Conservation (phyloP, 2,113 vertebrate genomes). For the Acrocephalus arundinaceus region DNA sequence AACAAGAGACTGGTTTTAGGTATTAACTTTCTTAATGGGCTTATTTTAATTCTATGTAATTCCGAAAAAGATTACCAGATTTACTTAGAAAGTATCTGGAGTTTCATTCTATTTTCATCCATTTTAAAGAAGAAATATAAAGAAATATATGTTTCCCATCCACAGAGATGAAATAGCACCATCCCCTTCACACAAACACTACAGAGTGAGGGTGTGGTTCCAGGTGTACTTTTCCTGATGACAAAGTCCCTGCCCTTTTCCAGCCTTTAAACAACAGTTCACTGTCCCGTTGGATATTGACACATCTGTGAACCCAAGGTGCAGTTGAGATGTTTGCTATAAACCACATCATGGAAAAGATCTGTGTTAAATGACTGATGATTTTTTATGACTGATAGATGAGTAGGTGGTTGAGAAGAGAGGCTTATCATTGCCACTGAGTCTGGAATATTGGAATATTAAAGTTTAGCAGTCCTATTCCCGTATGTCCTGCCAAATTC, state of each 20-base stretch:
- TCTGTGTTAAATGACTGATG: neutral
- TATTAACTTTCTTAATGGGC: neutral
- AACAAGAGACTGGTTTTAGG: neutral
- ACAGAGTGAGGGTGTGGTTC: neutral
- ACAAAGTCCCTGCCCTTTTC: slow-evolving; percentile 16
- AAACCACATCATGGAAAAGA: neutral
- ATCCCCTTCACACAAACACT: neutral
- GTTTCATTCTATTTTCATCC: neutral
- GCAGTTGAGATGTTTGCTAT: neutral
- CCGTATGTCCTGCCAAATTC: neutral
- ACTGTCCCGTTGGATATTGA: neutral
- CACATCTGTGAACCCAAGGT: neutral
- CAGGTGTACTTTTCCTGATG: neutral
- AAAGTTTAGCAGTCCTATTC: neutral
- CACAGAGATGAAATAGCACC: neutral
- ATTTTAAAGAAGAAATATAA: neutral
- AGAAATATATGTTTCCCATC: neutral
- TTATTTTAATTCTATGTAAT: neutral
- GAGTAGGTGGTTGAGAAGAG: neutral
- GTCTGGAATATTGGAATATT: neutral
- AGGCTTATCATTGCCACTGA: neutral
- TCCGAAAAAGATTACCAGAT: neutral
- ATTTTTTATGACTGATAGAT: neutral
- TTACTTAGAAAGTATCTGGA: neutral
- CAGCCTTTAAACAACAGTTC: neutral